Evolutionary conservation across 2,888 invertebrate genomes (phyloP).

Genomic region (Nomada fabriciana): DNA sequence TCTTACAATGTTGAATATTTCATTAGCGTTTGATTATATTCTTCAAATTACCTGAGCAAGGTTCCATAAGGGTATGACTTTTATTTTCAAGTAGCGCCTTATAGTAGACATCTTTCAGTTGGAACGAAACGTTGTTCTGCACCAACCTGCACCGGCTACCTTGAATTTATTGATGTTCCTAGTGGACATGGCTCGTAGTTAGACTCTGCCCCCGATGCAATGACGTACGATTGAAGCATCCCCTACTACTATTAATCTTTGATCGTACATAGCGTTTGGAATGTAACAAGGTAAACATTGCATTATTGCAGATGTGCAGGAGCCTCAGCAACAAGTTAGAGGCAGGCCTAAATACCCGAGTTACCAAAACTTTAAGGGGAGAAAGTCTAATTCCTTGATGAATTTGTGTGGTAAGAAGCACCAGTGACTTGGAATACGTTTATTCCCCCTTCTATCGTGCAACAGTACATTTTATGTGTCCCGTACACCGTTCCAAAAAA

Average conservation of each 20-base stretch:
- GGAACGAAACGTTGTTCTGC: constrained; percentile 81
- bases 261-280: constrained; percentile 73
- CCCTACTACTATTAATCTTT: constrained; percentile 65
- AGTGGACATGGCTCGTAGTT: constrained; percentile 77
- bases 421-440: constrained; percentile 82
- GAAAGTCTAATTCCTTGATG: constrained; percentile 98
- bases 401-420: constrained; percentile 96
- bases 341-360: constrained; percentile 93
- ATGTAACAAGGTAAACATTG: constrained; percentile 87
- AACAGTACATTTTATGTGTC: constrained; percentile 67
- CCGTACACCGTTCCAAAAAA: constrained; percentile 55
- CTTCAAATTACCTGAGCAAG: constrained; percentile 59
- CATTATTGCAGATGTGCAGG: constrained; percentile 94
- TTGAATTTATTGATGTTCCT: constrained; percentile 74
- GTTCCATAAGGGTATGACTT: constrained; percentile 66
- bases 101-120: constrained; percentile 78
- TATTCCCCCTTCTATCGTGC: constrained; percentile 73
- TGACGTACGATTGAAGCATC: constrained; percentile 75
- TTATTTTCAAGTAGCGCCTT: constrained; percentile 73
- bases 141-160: constrained; percentile 79
- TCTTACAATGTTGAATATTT: constrained; percentile 66
- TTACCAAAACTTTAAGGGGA: constrained; percentile 95
- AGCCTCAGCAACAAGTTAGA: constrained; percentile 91
- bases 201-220: constrained; percentile 72
- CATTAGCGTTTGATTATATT: constrained; percentile 64